Evolutionary conservation across 1,140 invertebrate genomes (phyloP).

Genomic region (Sarcophaga peregrina): DNA sequence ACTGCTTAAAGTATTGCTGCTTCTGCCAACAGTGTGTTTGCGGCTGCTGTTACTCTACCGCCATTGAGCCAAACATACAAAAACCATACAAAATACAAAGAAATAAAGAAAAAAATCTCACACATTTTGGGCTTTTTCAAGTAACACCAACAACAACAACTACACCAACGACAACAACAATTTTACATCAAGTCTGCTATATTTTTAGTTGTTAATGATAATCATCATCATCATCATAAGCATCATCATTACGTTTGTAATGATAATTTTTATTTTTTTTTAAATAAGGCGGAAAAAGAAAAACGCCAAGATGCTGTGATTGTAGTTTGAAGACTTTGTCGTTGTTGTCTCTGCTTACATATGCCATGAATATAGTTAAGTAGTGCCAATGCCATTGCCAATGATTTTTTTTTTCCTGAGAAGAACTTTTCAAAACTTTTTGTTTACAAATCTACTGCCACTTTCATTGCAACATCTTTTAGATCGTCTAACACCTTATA

Average conservation of each 20-base stretch:
- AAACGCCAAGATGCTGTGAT: neutral
- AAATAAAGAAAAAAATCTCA: too few species aligned
- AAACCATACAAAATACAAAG: neutral
- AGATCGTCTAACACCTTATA: neutral
- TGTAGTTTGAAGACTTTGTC: neutral
- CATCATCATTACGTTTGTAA: neutral
- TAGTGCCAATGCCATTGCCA: slow-evolving; percentile 39
- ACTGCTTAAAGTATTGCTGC: slow-evolving; percentile 27
- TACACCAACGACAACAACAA: neutral
- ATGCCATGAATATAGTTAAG: neutral
- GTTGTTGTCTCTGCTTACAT: neutral
- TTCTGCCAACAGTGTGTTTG: neutral
- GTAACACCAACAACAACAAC: neutral
- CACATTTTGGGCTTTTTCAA: neutral
- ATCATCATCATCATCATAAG: neutral
- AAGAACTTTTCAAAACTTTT: neutral
- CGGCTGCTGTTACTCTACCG: neutral
- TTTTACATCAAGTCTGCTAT: too few species aligned
- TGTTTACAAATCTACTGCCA: neutral
- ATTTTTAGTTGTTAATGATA: neutral
- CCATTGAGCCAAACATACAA: neutral
- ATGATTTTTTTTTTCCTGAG: slow-evolving; percentile 10
- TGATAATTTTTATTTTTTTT: neutral
- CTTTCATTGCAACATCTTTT: neutral
- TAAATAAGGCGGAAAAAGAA: too few species aligned